These are phyloP conservation scores for Pao palembangensis DNA, from an alignment of 2,113 vertebrate species.

Conservation along the genomic window DNA sequence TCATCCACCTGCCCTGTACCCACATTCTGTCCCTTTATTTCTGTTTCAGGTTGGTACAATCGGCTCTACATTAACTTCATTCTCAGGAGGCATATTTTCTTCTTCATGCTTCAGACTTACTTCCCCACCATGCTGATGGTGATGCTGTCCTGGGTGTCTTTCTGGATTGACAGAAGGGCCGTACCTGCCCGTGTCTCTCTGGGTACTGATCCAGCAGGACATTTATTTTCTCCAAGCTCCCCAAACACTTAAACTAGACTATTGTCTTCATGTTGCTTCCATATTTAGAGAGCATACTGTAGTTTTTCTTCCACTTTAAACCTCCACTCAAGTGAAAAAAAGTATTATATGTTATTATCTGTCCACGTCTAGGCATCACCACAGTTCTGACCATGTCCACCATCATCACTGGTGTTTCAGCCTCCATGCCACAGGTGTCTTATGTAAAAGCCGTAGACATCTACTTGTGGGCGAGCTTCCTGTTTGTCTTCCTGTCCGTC, in stretches of 20 bases:
- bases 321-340: too few relatives aligned
- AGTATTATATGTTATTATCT: constrained; percentile 1
- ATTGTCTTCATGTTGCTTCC: too few relatives aligned
- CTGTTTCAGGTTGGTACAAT: constrained; percentile 86
- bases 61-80: constrained; percentile 92
- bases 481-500: constrained; percentile 84
- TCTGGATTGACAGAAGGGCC: constrained; percentile 90
- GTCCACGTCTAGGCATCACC: constrained; percentile 80
- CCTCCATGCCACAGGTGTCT: constrained; percentile 87
- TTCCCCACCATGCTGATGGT: constrained; percentile 94
- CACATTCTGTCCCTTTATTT: constrained; percentile 16
- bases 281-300: too few relatives aligned
- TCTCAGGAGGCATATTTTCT: constrained; percentile 90
- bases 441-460: constrained; percentile 90
- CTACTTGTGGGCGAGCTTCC: constrained; percentile 86
- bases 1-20: background rate
- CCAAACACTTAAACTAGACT: too few relatives aligned
- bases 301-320: too few relatives aligned
- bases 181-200: constrained; percentile 88
- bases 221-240: background rate
- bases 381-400: constrained; percentile 90
- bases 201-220: constrained; percentile 57
- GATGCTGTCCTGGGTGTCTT: constrained; percentile 92
- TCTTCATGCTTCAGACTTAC: constrained; percentile 92
- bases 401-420: constrained; percentile 84